These are phyloP conservation scores for Dicrostonyx torquatus DNA, from an alignment of 2,797 vertebrate species.

Conservation along the genomic window DNA sequence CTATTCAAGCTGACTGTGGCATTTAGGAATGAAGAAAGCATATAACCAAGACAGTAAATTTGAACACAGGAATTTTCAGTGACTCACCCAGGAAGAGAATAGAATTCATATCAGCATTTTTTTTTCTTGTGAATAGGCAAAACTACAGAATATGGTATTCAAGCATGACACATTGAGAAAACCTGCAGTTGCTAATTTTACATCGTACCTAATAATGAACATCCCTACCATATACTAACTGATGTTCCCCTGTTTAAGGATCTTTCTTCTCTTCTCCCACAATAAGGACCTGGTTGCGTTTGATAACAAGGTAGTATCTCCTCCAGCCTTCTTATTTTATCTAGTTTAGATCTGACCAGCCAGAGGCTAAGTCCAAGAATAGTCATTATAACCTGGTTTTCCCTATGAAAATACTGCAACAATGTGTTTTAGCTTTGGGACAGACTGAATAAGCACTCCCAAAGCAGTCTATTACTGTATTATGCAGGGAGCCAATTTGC, in stretches of 20 bases:
- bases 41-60: constrained; percentile 8
- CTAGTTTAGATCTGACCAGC: background rate
- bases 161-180: background rate
- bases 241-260: background rate
- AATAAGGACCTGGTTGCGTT: background rate
- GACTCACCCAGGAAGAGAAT: background rate
- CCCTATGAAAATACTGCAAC: background rate
- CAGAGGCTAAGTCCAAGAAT: background rate
- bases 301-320: background rate
- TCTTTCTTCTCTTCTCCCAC: background rate
- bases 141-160: background rate
- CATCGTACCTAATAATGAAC: background rate
- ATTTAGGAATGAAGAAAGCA: background rate
- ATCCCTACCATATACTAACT: background rate
- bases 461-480: background rate
- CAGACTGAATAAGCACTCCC: background rate
- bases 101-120: background rate
- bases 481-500: too few species aligned
- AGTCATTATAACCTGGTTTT: background rate
- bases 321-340: background rate
- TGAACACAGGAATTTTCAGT: background rate
- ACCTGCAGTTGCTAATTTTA: background rate
- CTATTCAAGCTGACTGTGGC: background rate
- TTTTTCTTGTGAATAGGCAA: background rate
- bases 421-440: background rate